Evolutionary conservation across 2,888 invertebrate species (phyloP).

Genomic region (Pyrochroa serraticornis): DNA sequence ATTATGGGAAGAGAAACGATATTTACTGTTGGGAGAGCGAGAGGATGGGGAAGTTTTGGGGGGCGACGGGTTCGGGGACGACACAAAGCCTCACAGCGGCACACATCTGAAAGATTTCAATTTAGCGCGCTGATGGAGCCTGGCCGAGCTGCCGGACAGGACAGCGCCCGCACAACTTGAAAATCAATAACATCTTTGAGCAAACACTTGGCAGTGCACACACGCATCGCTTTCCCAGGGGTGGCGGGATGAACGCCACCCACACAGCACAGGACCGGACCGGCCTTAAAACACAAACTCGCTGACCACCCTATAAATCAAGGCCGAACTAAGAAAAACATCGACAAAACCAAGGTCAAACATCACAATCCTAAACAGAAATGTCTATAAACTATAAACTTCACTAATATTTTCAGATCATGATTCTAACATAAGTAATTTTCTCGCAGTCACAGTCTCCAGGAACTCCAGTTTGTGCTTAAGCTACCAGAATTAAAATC

Average conservation of each 20-base stretch:
- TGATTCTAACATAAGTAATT: too few relatives aligned
- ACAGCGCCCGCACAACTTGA: constrained; percentile 53
- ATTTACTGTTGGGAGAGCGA: constrained; percentile 52
- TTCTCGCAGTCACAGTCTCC: too few relatives aligned
- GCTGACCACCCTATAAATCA: constrained; percentile 13
- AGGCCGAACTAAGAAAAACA: constrained; percentile 37
- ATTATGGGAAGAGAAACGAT: constrained; percentile 53
- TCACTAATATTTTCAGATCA: too few relatives aligned
- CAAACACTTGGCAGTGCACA: constrained; percentile 59
- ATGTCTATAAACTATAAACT: too few relatives aligned
- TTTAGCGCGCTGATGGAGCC: constrained; percentile 54
- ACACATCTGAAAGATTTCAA: constrained; percentile 57
- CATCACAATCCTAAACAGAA: neutral
- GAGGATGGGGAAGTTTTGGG: constrained; percentile 23
- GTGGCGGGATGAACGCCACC: constrained; percentile 35
- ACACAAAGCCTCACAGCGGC: constrained; percentile 44
- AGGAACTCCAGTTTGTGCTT: neutral
- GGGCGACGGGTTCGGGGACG: constrained; percentile 27
- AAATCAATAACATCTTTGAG: constrained; percentile 61
- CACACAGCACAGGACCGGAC: constrained; percentile 32
- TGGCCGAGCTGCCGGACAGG: constrained; percentile 46
- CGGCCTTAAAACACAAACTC: constrained; percentile 28
- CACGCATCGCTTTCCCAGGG: constrained; percentile 56
- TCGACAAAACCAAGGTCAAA: neutral
- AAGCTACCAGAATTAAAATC: neutral